phyloP scores from a whole-genome alignment of 2,888 invertebrate species.

The Elegia similella region DNA sequence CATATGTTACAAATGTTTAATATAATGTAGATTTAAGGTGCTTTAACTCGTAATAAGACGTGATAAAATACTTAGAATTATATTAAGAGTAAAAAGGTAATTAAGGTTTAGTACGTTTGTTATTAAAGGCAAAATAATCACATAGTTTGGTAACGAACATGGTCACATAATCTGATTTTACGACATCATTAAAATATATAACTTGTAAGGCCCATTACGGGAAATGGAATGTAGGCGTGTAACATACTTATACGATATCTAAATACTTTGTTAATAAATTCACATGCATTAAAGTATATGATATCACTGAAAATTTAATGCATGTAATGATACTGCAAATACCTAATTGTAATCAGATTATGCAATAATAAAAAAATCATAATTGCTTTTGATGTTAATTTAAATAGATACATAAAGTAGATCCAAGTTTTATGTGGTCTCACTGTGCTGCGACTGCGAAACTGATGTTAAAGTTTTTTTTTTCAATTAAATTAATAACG shows the following conservation, averaged over 20 bases:
- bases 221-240: neutral
- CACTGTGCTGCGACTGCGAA: neutral
- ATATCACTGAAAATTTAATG: no score
- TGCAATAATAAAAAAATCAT: no score
- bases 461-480: neutral
- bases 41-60: constrained; percentile 74
- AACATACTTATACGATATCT: neutral
- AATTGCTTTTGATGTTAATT: neutral
- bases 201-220: neutral
- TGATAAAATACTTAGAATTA: constrained; percentile 55
- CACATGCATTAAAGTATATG: neutral
- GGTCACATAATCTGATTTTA: constrained; percentile 11
- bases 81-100: no score
- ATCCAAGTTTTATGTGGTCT: neutral
- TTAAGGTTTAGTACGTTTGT: constrained; percentile 21
- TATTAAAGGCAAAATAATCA: constrained; percentile 14
- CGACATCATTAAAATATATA: constrained; percentile 1
- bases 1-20: constrained; percentile 54
- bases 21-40: constrained; percentile 64
- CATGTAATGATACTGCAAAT: no score
- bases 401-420: neutral
- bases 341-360: no score
- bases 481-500: no score
- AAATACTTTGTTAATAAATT: neutral
- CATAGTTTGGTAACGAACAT: neutral